These are phyloP conservation scores for Odobenus rosmarus DNA, from an alignment of 2,113 vertebrate species.

Conservation along the genomic window DNA sequence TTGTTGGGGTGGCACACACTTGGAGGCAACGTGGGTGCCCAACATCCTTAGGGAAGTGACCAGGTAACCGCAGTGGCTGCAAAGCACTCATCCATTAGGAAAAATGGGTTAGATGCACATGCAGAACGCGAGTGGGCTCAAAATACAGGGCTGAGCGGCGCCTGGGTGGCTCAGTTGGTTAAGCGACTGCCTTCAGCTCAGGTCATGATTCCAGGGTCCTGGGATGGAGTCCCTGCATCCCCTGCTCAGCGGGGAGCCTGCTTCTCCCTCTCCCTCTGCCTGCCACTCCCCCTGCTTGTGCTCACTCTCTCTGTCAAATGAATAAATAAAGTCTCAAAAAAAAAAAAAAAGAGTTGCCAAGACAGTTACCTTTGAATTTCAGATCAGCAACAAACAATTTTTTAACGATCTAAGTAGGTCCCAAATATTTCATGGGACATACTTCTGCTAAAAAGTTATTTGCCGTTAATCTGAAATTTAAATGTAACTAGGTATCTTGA, in stretches of 20 bases:
- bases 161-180: neutral
- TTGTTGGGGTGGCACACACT: neutral
- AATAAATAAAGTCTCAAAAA: neutral
- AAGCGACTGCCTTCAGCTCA: neutral
- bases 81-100: neutral
- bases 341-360: neutral
- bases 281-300: neutral
- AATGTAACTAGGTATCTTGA: neutral
- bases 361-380: neutral
- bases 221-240: neutral
- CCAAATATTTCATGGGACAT: neutral
- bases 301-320: neutral
- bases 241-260: neutral
- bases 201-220: too few relatives aligned
- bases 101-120: accelerated
- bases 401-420: neutral
- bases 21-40: neutral
- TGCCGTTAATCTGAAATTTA: neutral
- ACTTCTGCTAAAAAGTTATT: neutral
- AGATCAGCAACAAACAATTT: neutral
- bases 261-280: neutral
- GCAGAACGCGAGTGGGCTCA: neutral
- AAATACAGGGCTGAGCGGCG: neutral
- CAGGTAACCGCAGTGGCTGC: neutral
- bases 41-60: neutral